Conservation (phyloP, 2,113 vertebrate genomes). For the Cricetomys ansorgei region DNA sequence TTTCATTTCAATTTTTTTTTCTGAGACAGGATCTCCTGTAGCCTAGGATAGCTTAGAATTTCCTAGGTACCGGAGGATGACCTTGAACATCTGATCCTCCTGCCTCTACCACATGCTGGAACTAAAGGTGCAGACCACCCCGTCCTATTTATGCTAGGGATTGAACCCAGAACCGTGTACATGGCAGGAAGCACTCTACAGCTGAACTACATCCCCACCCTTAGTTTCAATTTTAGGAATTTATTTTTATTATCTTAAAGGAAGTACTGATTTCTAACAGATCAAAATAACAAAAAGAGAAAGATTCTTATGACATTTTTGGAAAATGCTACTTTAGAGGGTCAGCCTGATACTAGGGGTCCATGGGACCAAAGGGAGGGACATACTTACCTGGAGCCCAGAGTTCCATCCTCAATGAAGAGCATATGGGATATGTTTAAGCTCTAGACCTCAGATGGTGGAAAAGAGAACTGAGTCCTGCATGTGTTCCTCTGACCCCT, state of each 20-base stretch:
- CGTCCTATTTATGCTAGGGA: neutral
- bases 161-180: neutral
- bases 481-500: neutral
- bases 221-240: conserved; percentile 35
- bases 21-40: neutral
- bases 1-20: neutral
- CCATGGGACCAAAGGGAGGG: too few relatives aligned
- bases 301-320: neutral
- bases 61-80: neutral
- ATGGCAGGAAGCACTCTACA: neutral
- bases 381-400: neutral
- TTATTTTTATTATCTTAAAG: neutral
- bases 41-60: neutral
- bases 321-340: neutral
- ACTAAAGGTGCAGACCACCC: neutral
- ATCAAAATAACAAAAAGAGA: neutral
- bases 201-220: neutral
- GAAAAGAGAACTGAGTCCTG: neutral
- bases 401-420: neutral
- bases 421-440: neutral
- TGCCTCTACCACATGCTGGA: neutral
- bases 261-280: neutral
- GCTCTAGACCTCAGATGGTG: neutral
- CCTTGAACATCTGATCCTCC: neutral
- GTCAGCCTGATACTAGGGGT: neutral